Evolutionary conservation across 2,888 invertebrate genomes (phyloP), one percentile per base, ranked within the genome.

Genomic region (Prosapia bicincta): DNA sequence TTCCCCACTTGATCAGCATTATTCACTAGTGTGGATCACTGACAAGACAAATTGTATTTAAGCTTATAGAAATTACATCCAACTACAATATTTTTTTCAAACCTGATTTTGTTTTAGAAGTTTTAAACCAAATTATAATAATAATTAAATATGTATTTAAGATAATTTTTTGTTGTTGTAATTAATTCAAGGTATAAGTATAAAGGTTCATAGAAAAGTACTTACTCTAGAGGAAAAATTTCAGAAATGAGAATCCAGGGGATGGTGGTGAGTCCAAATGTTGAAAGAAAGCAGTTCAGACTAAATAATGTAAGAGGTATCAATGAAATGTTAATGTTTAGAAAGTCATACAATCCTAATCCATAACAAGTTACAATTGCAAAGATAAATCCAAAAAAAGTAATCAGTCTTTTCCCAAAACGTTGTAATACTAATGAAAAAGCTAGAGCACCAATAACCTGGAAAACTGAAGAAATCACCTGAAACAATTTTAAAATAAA

Each of bases 221-320:
- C 71, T 71, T 71, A 73, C 73, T 54, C 43, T 1, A 73, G 26
- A 69, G 73, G 73, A 30, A 73, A 73, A 1, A 73, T 43, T 68
- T 73, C 73, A 7, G 67, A 13, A 13, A 24, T 69, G 3, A 73
- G 69, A n/a, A 68, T 68, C 73, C 73, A 73, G 1, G 73, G 73
- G 13, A 73, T 43, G 20, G 1, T 13, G 20, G n/a, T 7, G 1
- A 88, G 83, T 0, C 87, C 85, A 15, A 84, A 77, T 1, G 87
- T 78, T 0, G 88, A 88, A 69, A 86, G 86, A 82, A 87, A 85
- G 1, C 86, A 86, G 65, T 86, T 84, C 69, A 88, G 86, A 28
- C 87, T 83, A 82, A 88, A 89, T 81, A 87, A 86, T 0, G 86
- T 85, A 82, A 87, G 84, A 1, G 69, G 73, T n/a, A 73, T 20